phyloP scores from a whole-genome alignment of 2,888 invertebrate genomes.

The Drosophila formosana region DNA sequence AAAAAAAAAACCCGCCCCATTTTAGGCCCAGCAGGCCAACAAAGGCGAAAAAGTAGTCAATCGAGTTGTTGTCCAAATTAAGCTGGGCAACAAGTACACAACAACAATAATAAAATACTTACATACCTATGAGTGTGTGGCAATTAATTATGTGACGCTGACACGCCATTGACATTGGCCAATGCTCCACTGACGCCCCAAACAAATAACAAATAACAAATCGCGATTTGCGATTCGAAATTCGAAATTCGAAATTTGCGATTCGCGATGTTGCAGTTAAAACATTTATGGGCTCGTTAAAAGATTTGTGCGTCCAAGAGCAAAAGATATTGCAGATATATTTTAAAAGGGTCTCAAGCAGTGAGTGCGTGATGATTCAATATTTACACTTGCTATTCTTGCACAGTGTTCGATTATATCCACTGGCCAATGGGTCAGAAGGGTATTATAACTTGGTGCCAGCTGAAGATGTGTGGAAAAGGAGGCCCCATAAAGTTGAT shows the following conservation, averaged over 20 bases:
- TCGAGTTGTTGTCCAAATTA: constrained; percentile 31
- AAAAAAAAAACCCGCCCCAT: constrained; percentile 1
- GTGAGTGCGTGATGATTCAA: constrained; percentile 20
- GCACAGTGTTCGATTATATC: not conserved
- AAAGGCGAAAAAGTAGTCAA: constrained; percentile 31
- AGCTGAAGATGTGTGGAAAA: no score
- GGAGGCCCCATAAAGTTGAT: no score
- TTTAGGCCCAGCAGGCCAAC: constrained; percentile 2
- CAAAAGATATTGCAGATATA: not conserved
- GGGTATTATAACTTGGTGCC: no score
- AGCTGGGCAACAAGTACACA: constrained; percentile 20
- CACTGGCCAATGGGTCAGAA: no score
- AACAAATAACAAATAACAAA: constrained; percentile 34
- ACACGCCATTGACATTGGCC: constrained; percentile 53
- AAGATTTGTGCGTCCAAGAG: constrained; percentile 52
- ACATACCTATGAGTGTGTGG: constrained; percentile 1
- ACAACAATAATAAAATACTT: not conserved
- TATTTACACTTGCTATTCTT: constrained; percentile 28
- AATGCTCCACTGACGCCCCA: constrained; percentile 24
- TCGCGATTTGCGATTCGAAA: constrained; percentile 18
- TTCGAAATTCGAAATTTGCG: constrained; percentile 38
- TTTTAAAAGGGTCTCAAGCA: not conserved
- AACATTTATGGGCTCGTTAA: constrained; percentile 70
- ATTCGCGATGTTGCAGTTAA: constrained; percentile 59
- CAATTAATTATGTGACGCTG: constrained; percentile 54